Percentiles rank a stretch among this genome's conserved stretches.
Evolutionary conservation across 2,113 vertebrate species (phyloP).

Genomic region (Bungarus multicinctus): DNA sequence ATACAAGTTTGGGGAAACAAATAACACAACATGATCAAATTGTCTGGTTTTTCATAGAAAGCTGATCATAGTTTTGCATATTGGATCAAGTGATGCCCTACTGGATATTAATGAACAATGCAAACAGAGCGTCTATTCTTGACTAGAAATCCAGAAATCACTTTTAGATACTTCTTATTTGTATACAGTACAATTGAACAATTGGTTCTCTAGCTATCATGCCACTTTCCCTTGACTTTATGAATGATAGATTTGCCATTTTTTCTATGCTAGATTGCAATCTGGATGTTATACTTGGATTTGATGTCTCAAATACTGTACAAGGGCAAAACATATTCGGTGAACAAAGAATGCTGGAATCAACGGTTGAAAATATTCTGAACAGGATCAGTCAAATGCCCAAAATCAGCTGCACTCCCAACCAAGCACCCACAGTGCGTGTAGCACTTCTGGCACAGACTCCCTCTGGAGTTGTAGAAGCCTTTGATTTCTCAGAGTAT

Average conservation of each 20-base stretch:
- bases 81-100: background rate
- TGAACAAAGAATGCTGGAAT: conserved; percentile 79
- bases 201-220: background rate
- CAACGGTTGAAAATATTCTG: conserved; percentile 76
- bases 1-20: background rate
- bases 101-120: background rate
- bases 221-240: background rate
- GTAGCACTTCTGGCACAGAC: conserved; percentile 79
- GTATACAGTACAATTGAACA: background rate
- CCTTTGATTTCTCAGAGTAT: conserved; percentile 81
- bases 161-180: background rate
- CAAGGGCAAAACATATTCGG: conserved; percentile 78
- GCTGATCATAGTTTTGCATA: background rate
- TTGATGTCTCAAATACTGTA: conserved; percentile 76
- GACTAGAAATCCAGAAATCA: background rate
- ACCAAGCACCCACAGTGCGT: conserved; percentile 73
- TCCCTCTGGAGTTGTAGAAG: conserved; percentile 70
- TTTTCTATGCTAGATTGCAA: conserved; percentile 74
- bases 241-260: background rate
- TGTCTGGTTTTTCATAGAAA: background rate
- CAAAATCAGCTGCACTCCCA: conserved; percentile 81
- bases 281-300: conserved; percentile 90
- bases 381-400: conserved; percentile 84
- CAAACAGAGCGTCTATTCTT: background rate
- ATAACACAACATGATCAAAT: background rate